These are phyloP conservation scores for Macroteleia sp. DNA, from an alignment of 2,888 invertebrate species.

Conservation along the genomic window DNA sequence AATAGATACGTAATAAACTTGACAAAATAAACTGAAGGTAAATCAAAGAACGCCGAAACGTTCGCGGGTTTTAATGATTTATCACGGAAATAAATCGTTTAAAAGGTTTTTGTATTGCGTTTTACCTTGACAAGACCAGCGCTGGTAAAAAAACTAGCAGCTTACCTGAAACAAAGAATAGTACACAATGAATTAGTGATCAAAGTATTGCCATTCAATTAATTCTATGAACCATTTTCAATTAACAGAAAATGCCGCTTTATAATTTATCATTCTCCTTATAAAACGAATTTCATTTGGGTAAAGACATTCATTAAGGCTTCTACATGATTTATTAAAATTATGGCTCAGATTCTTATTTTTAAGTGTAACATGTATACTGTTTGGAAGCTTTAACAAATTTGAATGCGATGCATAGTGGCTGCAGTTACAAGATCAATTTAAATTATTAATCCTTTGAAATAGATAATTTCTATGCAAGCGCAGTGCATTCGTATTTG, in stretches of 20 bases:
- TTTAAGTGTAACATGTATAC: too few relatives aligned
- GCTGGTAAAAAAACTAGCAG: conserved; percentile 11
- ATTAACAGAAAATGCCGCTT: too few relatives aligned
- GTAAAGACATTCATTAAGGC: too few relatives aligned
- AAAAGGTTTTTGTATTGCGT: conserved; percentile 19
- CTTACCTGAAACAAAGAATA: conserved; percentile 44
- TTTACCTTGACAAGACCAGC: conserved; percentile 14
- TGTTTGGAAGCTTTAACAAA: too few relatives aligned
- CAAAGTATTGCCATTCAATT: not conserved
- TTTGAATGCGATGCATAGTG: too few relatives aligned
- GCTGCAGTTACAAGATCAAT: not conserved
- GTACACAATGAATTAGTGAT: conserved; percentile 11
- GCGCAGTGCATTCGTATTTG: not conserved
- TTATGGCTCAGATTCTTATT: too few relatives aligned
- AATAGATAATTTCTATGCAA: conserved; percentile 1
- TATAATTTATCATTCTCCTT: too few relatives aligned
- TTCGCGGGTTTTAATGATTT: conserved; percentile 24
- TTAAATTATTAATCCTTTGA: not conserved
- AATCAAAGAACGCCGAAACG: conserved; percentile 2
- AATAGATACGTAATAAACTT: too few relatives aligned
- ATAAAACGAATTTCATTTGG: too few relatives aligned
- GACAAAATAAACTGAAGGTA: not conserved
- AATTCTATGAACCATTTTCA: too few relatives aligned
- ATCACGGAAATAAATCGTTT: conserved; percentile 36
- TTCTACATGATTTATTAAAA: too few relatives aligned